These are phyloP conservation scores for Oedothorax gibbosus DNA, from an alignment of 1,140 invertebrate species.

Conservation along the genomic window DNA sequence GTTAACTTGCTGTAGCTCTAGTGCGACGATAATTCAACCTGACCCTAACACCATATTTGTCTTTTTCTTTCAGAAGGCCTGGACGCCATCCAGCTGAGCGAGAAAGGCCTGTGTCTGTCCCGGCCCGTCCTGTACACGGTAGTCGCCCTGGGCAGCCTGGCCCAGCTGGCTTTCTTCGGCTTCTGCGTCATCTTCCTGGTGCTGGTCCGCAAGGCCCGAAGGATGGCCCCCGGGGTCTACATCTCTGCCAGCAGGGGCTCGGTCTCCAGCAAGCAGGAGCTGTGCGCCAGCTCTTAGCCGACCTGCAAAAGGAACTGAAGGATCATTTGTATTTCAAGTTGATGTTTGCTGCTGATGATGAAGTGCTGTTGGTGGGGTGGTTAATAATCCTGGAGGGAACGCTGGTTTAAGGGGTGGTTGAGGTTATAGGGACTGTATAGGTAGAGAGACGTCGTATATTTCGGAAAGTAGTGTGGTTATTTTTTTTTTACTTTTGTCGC, in stretches of 20 bases:
- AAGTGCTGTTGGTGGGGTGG: too few species aligned
- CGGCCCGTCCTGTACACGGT: conserved; percentile 44
- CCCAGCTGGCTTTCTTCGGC: conserved; percentile 45
- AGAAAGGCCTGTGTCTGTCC: conserved; percentile 42
- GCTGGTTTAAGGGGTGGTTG: too few species aligned
- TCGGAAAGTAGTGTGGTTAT: too few species aligned
- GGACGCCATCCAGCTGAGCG: conserved; percentile 43
- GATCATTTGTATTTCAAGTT: conserved; percentile 6
- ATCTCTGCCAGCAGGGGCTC: conserved; percentile 31
- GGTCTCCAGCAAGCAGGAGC: conserved; percentile 54
- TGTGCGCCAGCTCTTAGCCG: conserved; percentile 48
- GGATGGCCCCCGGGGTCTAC: conserved; percentile 10
- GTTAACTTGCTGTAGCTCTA: too few species aligned
- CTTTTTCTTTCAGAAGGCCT: conserved; percentile 20
- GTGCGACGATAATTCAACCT: too few species aligned
- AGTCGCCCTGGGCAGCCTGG: conserved; percentile 29
- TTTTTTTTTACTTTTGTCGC: too few species aligned
- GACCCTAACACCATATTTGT: too few species aligned
- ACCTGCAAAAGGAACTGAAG: neutral
- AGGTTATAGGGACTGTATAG: too few species aligned
- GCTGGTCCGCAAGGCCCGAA: conserved; percentile 38
- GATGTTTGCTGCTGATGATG: too few species aligned
- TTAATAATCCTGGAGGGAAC: too few species aligned
- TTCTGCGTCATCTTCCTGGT: conserved; percentile 33
- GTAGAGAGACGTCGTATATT: too few species aligned